Base-by-base conservation (phyloP, 2,888 invertebrate species). In the Ceraclea dissimilis region DNA sequence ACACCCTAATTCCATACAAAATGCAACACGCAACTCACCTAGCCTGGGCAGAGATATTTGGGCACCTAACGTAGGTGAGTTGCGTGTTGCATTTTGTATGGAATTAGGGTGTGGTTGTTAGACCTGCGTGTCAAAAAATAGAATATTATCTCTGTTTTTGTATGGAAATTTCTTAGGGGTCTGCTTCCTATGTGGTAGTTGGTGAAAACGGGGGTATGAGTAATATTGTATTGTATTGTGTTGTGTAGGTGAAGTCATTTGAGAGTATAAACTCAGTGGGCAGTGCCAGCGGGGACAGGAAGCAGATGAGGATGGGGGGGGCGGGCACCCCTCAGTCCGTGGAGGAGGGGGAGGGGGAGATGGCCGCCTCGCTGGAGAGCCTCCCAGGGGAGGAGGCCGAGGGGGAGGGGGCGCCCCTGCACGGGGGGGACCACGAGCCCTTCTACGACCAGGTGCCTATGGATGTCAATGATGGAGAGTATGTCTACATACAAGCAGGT, bases 401-500 rank as follows among this genome's bases (percentile, higher is more conserved):
- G 0, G 58, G 57, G 6, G 39, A 39, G 8, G 8, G 4, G 2
- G 39, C 4, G 39, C 11, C 57, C 58, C 13, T n/a, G n/a, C n/a
- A n/a, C n/a, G 57, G 57, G 10, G 58, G 57, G 6, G 39, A 39
- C n/a, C 39, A 13, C 13, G 39, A 39, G 39, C 86, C 85, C 0
- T 85, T 84, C 65, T 86, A 86, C 65, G 86, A 86, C 66, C 84
- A 83, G 67, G 86, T 86, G 50, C 85, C 86, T 1, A 74, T 81
- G 49, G 86, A 86, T 62, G 76, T 79, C 60, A 78, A 78, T 62
- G 83, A 83, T 63, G 86, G 86, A 53, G 87, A 88, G 75, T 87
- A 87, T 68, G 86, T 87, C 62, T 86, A 86, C 66, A 84, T 88
- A 60, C 84, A 85, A 74, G 83, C 85, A 56, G 83, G 84, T 71